Evolutionary conservation across 2,113 vertebrate species (phyloP), one percentile per base, ranked within the genome.

Genomic region (Chamaetylas fuelleborni): DNA sequence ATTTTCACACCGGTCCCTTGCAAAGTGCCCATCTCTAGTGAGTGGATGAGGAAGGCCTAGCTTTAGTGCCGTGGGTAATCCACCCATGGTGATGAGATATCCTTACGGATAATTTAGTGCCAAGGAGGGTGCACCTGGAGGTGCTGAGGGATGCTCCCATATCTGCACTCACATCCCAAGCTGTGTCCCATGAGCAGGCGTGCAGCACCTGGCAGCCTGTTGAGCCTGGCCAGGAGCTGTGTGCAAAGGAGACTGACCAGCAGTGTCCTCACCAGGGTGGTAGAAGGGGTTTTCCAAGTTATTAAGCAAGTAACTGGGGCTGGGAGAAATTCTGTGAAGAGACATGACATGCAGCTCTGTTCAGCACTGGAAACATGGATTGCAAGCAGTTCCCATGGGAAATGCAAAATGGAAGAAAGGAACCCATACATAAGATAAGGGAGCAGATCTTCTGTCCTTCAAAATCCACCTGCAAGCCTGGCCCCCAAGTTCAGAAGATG

Each of bases 241-340:
- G 9, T 74, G 61, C 76, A 6, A 9, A 86, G 66, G 66, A 93
- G 57, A 43, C 42, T 85, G 33, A 3, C 8, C 58, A 38, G 14
- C 72, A 22, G 16, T 34, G 40, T 54, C 81, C 71, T 64, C 70
- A 11, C 43, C 62, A 34, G 78, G 80, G 82, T 82, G 88, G 26
- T 89, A 54, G 94, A 94, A 96, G 48, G 42, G 48, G 45, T 74
- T 83, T 78, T 67, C 43, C 81, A 72, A 91, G 62, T 84, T 91
- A 93, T 87, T 96, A 92, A 95, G 70, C 53, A 93, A 86, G 58
- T 48, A 89, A 40, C 2, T 8, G 50, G 24, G 9, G 5, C 57
- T 88, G 65, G 1, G 38, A 88, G 62, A 81, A 90, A 36, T 36
- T 69, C 85, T 90, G 56, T 86, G 85, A 64, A 90, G 67, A 19